phyloP scores from a whole-genome alignment of 2,797 vertebrate genomes.

The Crocidura indochinensis region DNA sequence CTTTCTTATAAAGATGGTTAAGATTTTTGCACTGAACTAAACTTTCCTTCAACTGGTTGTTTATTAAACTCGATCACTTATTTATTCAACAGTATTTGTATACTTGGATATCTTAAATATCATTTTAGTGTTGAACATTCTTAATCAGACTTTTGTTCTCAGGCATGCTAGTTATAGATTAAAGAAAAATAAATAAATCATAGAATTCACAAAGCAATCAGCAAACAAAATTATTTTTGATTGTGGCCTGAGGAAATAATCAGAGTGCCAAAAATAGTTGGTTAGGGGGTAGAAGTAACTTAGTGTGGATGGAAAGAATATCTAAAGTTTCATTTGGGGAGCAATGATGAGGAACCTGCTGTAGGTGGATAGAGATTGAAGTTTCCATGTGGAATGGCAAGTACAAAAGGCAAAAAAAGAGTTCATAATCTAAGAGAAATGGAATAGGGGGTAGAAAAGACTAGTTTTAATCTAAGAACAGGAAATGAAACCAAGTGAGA shows the following conservation, averaged over 20 bases:
- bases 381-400: neutral
- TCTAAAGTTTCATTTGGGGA: neutral
- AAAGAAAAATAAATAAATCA: neutral
- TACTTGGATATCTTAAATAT: neutral
- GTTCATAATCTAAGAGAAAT: neutral
- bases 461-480: neutral
- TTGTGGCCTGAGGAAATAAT: constrained; percentile 23
- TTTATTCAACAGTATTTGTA: constrained; percentile 11
- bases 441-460: neutral
- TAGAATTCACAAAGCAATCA: neutral
- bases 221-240: neutral
- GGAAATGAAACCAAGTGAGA: neutral
- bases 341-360: neutral
- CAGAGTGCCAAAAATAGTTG: neutral
- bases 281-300: neutral
- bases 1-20: neutral
- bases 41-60: neutral
- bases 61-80: constrained; percentile 32
- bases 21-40: neutral
- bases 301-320: neutral
- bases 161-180: neutral
- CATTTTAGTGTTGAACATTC: neutral
- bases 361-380: neutral
- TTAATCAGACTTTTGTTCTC: neutral
- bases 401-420: neutral